Conservation (phyloP, 2,113 vertebrate species). For the Phalacrocorax brasilianus region DNA sequence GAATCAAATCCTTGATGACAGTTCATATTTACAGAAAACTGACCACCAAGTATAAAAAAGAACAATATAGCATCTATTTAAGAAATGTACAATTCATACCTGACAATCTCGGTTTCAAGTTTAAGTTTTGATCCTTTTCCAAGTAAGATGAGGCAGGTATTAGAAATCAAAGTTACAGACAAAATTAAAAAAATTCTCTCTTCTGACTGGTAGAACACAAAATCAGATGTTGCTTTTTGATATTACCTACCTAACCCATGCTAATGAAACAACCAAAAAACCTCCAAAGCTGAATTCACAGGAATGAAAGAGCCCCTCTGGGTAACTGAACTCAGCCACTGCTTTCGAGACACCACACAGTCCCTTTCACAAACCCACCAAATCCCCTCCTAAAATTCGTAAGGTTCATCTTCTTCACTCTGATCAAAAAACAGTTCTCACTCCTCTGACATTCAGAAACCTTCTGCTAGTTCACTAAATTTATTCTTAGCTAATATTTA, state of each 20-base stretch:
- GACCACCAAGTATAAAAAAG: not conserved
- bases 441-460: not conserved
- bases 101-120: fast-evolving
- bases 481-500: not conserved
- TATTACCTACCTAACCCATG: not conserved
- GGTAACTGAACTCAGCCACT: not conserved
- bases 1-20: not conserved
- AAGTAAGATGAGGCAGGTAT: not conserved
- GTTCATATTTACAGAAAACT: not conserved
- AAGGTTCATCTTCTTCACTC: not conserved
- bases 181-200: not conserved
- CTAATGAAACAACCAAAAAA: not conserved
- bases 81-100: not conserved
- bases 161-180: not conserved
- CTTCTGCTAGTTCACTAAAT: not conserved
- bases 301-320: not conserved
- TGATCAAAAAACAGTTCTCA: not conserved
- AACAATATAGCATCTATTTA: not conserved
- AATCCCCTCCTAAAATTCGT: not conserved
- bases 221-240: not conserved
- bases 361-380: not conserved
- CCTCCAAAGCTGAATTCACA: not conserved
- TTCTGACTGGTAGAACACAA: not conserved
- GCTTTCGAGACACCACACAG: not conserved
- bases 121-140: not conserved